Evolutionary conservation across 2,888 invertebrate species (phyloP), one percentile per base, ranked within the genome.

Genomic region (Lepidocyrtinus sp.): DNA sequence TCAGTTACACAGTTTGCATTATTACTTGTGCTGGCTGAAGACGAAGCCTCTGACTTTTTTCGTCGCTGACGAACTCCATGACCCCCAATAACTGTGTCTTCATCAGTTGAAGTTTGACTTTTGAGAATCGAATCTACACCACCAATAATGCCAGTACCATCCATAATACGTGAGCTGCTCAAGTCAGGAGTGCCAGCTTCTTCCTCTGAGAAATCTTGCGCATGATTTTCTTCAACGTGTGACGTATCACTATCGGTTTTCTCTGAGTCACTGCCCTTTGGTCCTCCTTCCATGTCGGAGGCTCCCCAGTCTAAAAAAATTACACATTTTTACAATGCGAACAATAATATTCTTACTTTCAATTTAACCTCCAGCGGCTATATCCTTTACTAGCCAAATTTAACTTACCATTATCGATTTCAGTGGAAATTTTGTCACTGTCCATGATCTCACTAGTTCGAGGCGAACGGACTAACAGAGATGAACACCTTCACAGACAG

Each of bases 401-500:
- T n/a, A n/a, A n/a, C 62, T 72, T 69, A 50, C 84, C 85, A 45
- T 75, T 80, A n/a, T 85, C 84, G 17, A 77, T 76, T 50, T 83
- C 85, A 9, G 76, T 74, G 1, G 81, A 80, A 24, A 81, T 77
- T 25, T 82, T 85, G 21, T 85, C 85, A 64, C 79, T 69, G 27
- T 86, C 86, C 83, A 86, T 83, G 15, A 82, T 73, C n/a, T 84
- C 82, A 67, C 82, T 83, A 19, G 82, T 78, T 24, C 86, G 36
- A 5, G 86, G 85, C 21, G 94, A 93, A 68, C 94, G 91, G 86
- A 94, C 91, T 82, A 95, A 89, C 70, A 95, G 90, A n/a, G 93
- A 93, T 45, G 94, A 94, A 88, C 94, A 96, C 87, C 94, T 90
- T 82, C 94, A 12, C 7, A 63, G 7, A 9, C 27, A 45, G 17